Evolutionary conservation across 2,113 vertebrate genomes (phyloP).

Genomic region (Nycticebus coucang): DNA sequence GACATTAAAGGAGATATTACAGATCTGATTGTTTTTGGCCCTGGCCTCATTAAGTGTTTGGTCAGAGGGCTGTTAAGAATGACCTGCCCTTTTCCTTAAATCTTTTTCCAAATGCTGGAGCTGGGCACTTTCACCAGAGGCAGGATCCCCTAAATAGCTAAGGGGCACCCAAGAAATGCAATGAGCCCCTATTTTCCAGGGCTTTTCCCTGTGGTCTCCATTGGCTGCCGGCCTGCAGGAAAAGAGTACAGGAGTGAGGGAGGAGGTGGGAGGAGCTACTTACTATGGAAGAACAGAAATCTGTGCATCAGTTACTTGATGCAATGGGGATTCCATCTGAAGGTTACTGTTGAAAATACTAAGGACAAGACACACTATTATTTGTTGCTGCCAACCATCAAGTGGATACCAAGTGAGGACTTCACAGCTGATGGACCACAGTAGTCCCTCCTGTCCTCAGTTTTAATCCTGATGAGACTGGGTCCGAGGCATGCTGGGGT

Average conservation of each 20-base stretch:
- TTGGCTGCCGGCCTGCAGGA: neutral
- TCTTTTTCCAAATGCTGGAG: neutral
- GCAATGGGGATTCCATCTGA: neutral
- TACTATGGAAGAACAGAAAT: neutral
- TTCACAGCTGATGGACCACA: neutral
- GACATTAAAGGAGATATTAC: neutral
- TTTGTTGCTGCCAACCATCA: neutral
- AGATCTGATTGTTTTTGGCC: neutral
- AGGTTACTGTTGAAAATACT: neutral
- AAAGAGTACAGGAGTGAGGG: neutral
- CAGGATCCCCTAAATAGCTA: neutral
- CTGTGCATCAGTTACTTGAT: neutral
- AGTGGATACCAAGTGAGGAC: neutral
- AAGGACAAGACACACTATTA: neutral
- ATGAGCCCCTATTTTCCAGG: neutral
- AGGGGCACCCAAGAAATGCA: fast-evolving
- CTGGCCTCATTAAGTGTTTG: neutral
- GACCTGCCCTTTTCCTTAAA: neutral
- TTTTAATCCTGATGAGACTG: neutral
- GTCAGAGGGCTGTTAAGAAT: neutral
- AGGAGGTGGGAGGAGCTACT: neutral
- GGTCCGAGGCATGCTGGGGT: neutral
- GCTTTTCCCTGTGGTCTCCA: neutral
- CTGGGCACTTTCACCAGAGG: neutral
- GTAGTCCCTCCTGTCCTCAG: too few species aligned